Evolutionary conservation across 2,888 invertebrate genomes (phyloP).

Genomic region (Penaeus monodon): DNA sequence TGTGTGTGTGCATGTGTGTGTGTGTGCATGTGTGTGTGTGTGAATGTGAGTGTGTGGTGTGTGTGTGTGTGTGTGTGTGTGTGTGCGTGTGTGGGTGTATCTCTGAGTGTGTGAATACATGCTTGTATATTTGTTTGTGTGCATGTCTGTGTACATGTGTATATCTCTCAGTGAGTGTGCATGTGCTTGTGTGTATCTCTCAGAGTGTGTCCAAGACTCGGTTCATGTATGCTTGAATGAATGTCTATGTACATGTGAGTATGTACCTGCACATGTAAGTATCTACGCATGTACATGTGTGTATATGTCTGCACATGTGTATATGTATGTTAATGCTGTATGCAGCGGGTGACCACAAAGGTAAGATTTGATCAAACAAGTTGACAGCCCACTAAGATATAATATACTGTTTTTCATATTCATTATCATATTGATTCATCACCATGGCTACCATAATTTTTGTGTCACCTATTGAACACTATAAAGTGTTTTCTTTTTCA

Average conservation of each 20-base stretch:
- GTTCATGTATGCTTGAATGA: neutral
- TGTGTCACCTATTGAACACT: no score
- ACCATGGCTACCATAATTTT: no score
- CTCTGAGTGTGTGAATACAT: no score
- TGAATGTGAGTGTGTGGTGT: no score
- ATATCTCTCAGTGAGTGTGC: neutral
- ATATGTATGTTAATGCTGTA: neutral
- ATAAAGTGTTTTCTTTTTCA: no score
- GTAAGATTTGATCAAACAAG: neutral
- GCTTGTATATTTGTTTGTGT: neutral
- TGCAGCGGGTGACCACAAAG: neutral
- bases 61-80: no score
- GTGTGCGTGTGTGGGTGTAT: no score
- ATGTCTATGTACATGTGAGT: neutral
- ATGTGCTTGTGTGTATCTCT: neutral
- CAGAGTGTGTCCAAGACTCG: neutral
- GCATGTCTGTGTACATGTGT: neutral
- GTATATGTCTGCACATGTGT: neutral
- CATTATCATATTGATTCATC: no score
- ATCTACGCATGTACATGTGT: conserved; percentile 1
- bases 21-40: no score
- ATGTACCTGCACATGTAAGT: neutral
- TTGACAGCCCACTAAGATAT: neutral
- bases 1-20: no score
- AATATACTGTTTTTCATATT: neutral